A percentile compares a stretch with the other conserved stretches of the same genome.
Conservation (phyloP, 2,113 vertebrate genomes). For the Leptocoma aspasia region DNA sequence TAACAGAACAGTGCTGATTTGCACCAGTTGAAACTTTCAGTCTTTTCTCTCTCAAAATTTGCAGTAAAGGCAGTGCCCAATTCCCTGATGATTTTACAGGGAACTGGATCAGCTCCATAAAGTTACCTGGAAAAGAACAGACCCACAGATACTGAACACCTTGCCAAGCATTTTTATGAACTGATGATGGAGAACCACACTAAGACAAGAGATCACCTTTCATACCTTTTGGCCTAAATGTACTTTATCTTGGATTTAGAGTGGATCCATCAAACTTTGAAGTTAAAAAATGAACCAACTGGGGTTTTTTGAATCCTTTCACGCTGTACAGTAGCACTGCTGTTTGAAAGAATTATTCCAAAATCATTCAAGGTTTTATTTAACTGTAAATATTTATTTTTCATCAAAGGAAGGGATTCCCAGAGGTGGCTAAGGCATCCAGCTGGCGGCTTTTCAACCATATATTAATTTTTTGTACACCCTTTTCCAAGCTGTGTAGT, state of each 20-base stretch:
- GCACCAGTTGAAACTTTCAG: background rate
- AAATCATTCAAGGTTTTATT: conserved; percentile 18
- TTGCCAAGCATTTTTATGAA: conserved; percentile 14
- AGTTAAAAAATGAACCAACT: background rate
- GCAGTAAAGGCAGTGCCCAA: background rate
- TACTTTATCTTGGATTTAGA: conserved; percentile 42
- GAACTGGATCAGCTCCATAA: background rate
- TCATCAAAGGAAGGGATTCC: conserved; percentile 18
- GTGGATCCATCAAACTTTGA: background rate
- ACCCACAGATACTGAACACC: background rate
- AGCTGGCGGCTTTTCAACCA: background rate
- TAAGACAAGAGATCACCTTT: conserved; percentile 12
- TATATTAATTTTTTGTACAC: conserved; percentile 9
- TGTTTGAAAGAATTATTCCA: conserved; percentile 9
- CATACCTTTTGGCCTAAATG: conserved; percentile 17
- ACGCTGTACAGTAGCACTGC: background rate
- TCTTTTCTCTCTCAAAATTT: background rate
- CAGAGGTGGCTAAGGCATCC: conserved; percentile 19
- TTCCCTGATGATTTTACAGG: background rate
- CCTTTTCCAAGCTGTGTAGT: background rate
- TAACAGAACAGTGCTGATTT: background rate
- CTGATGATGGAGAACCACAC: background rate
- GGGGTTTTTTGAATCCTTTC: background rate
- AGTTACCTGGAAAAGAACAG: background rate
- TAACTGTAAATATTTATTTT: conserved; percentile 54